phyloP scores from a whole-genome alignment of 2,888 invertebrate genomes.

The Gibbula magus region DNA sequence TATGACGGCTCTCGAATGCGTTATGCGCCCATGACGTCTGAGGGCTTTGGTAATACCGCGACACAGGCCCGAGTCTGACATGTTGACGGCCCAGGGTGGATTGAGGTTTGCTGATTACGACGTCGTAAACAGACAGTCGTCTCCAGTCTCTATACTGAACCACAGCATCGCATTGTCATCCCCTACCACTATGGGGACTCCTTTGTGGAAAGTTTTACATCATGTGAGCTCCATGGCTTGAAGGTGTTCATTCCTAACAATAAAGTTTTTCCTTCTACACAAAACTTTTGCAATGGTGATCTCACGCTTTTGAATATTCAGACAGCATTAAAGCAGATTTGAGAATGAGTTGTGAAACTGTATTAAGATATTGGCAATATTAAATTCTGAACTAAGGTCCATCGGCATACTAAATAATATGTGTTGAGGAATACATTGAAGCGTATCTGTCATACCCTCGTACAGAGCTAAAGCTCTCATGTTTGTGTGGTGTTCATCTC shows the following conservation, averaged over 20 bases:
- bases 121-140: not conserved
- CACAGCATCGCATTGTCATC: not conserved
- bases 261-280: not conserved
- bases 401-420: no score
- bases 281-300: not conserved
- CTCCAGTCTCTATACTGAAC: not conserved
- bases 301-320: not conserved
- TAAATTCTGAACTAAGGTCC: no score
- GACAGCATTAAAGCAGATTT: not conserved
- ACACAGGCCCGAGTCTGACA: not conserved
- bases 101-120: slow-evolving; percentile 9
- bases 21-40: not conserved
- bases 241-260: not conserved
- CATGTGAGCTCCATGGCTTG: not conserved
- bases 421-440: no score
- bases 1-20: slow-evolving; percentile 5
- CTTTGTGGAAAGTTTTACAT: not conserved
- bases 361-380: not conserved
- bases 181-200: not conserved
- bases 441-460: no score
- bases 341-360: slow-evolving; percentile 4
- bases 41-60: slow-evolving; percentile 1
- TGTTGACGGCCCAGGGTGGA: not conserved
- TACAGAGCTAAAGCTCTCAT: no score
- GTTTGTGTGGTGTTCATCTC: no score